Conservation (phyloP, 2,888 invertebrate genomes). For the Lepidochrysops patricia region DNA sequence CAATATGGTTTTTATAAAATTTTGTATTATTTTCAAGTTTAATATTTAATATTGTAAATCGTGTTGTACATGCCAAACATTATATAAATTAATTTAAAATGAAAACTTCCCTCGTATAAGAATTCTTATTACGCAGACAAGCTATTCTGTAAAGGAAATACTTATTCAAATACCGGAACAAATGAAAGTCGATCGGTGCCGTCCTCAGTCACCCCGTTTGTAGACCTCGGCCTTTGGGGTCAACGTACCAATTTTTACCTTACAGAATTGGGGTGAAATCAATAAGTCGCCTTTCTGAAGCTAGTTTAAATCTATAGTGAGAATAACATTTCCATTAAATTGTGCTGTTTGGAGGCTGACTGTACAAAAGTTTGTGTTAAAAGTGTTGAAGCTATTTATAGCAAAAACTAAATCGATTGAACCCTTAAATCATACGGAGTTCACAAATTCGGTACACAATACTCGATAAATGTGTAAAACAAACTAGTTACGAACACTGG, state of each 20-base stretch:
- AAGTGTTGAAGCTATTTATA: background rate
- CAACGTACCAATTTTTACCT: background rate
- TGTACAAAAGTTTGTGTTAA: background rate
- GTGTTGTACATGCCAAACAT: background rate
- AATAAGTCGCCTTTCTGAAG: background rate
- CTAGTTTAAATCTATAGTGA: background rate
- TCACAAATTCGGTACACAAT: constrained; percentile 11
- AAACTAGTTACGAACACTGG: constrained; percentile 2
- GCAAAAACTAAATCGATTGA: background rate
- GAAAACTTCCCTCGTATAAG: background rate
- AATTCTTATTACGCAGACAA: background rate
- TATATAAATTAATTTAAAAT: background rate
- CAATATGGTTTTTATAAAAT: too few species aligned
- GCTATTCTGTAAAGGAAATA: background rate
- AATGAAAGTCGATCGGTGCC: background rate
- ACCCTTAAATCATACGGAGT: background rate
- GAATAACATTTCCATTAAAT: too few species aligned
- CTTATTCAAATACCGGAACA: background rate
- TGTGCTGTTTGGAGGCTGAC: too few species aligned
- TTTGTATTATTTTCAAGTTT: too few species aligned
- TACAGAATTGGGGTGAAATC: background rate
- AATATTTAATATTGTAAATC: too few species aligned
- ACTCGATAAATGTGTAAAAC: constrained; percentile 10
- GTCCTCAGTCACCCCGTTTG: background rate
- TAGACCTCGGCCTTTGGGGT: background rate